A percentile compares a stretch with the other conserved stretches of the same genome.
Evolutionary conservation across 2,113 vertebrate species (phyloP).

Genomic region (Psilopsiagon aymara): DNA sequence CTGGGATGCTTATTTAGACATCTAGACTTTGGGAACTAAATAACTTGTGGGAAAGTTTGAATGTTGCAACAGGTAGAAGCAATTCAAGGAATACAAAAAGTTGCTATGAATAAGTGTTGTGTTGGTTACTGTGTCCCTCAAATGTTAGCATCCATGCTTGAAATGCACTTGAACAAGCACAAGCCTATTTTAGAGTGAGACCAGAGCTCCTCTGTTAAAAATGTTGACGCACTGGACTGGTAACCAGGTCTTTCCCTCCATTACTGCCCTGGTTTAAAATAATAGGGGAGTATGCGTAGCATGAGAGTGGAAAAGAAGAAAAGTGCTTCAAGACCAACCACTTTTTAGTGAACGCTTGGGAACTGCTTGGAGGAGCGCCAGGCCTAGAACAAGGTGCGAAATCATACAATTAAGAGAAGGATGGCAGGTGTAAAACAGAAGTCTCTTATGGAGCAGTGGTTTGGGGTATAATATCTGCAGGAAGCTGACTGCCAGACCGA

Average conservation of each 20-base stretch:
- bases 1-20: not conserved
- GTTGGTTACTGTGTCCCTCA: not conserved
- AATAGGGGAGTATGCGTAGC: constrained; percentile 8
- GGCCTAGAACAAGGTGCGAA: constrained; percentile 49
- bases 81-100: not conserved
- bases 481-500: constrained; percentile 44
- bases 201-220: not conserved
- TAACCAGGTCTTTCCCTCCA: not conserved
- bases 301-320: constrained; percentile 11
- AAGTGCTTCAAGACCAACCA: constrained; percentile 48
- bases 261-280: constrained; percentile 19
- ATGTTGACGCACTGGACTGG: not conserved
- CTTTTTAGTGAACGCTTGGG: constrained; percentile 19
- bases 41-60: not conserved
- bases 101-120: not conserved
- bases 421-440: constrained; percentile 68
- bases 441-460: constrained; percentile 54
- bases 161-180: not conserved
- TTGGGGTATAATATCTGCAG: constrained; percentile 30
- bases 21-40: not conserved
- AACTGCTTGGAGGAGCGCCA: constrained; percentile 37
- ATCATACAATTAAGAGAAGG: constrained; percentile 53
- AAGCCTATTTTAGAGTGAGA: not conserved
- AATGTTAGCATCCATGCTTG: not conserved
- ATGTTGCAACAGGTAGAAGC: not conserved